Base-by-base conservation (phyloP, 92 coral and sea anemone species). In the Epizoanthus scotinus region DNA sequence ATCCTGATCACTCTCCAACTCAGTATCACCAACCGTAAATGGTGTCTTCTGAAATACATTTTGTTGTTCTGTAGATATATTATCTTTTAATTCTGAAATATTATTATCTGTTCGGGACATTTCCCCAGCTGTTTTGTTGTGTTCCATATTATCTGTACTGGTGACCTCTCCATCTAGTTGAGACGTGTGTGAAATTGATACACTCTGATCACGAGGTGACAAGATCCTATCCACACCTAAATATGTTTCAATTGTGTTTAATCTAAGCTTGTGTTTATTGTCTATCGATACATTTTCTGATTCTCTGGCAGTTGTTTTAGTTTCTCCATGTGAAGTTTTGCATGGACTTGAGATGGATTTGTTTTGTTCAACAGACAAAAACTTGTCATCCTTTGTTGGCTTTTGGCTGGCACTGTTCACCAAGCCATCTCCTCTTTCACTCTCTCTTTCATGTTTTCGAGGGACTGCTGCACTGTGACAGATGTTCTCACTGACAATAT, bases 241-340 rank as follows among this genome's bases (percentile, higher is more conserved):
- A 36, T 75, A 75, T 75, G 63, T 54, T 59, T 75, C 81, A 75
- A 75, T 75, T 75, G 81, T 75, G 56, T 75, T 75, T 25, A 75
- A 75, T 60, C 49, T 75, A 10, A 75, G 24, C 42, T 75, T 42
- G 15, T 38, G 42, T 40, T 75, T 58, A 3, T 17, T 75, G 19
- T 29, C 40, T 15, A 12, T 54, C 18, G 9, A 31, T 22, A 58
- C 60, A 55, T 31, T 17, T 34, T 13, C 68, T 42, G 38, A 67
- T 14, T 75, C 81, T 31, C 14, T 49, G 14, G 14, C 42, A 12
- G 24, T 44, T 15, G 24, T 53, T 38, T 22, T 17, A 42, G 56
- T 38, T 26, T 18, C 61, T 56, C 22, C 50, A 20, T 5, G 56
- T 75, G 68, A 38, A 59, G 67, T 38, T 36, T 27, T 58, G 59